Evolutionary conservation across 2,113 vertebrate species (phyloP).

Genomic region (Plectropomus leopardus): DNA sequence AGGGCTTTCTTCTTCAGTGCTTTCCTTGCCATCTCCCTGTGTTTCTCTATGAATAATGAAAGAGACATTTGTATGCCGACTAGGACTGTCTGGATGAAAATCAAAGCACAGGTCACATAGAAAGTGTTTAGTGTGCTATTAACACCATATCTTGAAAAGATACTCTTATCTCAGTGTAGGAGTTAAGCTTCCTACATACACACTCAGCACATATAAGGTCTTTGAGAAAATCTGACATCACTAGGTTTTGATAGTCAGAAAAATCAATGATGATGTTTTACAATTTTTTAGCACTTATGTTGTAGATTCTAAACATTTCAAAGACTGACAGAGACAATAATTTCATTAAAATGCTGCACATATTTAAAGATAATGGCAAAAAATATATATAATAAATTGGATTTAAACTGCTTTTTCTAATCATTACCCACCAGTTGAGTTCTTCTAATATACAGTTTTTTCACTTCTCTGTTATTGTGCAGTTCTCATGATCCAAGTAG

Average conservation of each 20-base stretch:
- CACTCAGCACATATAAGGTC: neutral
- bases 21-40: constrained; percentile 91
- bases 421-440: too few relatives aligned
- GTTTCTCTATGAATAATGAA: constrained; percentile 87
- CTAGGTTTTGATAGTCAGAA: neutral
- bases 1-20: constrained; percentile 92
- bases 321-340: neutral
- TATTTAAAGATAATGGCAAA: too few relatives aligned
- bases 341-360: neutral
- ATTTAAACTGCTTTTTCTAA: too few relatives aligned
- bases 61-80: neutral
- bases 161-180: neutral
- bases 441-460: too few relatives aligned
- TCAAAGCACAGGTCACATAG: neutral
- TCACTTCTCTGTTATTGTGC: neutral
- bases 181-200: neutral
- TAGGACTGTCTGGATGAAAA: neutral
- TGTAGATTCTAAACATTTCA: neutral
- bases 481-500: neutral
- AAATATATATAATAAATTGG: too few relatives aligned
- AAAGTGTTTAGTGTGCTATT: neutral
- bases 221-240: neutral
- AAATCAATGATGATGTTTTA: neutral
- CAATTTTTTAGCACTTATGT: neutral
- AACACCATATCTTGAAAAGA: neutral